Evolutionary conservation across 2,113 vertebrate species (phyloP).

Genomic region (Coptodon bakossiorum): DNA sequence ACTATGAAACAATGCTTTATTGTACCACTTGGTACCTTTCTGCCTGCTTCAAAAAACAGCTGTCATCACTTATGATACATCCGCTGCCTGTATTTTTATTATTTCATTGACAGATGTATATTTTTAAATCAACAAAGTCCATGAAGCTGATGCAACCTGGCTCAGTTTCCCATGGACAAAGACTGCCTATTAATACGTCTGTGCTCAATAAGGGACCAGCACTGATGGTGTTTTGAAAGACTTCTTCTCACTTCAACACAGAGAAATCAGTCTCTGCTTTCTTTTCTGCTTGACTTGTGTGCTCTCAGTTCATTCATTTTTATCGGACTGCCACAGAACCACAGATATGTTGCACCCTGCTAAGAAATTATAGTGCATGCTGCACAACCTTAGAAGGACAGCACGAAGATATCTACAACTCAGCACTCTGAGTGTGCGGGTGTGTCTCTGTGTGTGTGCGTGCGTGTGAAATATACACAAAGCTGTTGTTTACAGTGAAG

Average conservation of each 20-base stretch:
- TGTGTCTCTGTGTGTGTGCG: background rate
- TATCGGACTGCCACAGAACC: background rate
- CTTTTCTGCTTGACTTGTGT: background rate
- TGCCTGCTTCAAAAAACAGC: background rate
- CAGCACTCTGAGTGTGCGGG: background rate
- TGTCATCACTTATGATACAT: background rate
- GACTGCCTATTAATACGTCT: background rate
- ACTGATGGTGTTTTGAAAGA: background rate
- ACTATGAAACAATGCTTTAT: background rate
- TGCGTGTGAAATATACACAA: background rate
- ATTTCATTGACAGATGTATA: background rate
- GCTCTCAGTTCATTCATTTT: background rate
- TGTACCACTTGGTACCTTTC: background rate
- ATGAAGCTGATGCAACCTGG: background rate
- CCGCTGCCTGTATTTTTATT: background rate
- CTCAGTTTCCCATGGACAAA: background rate
- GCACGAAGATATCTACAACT: background rate
- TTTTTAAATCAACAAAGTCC: background rate
- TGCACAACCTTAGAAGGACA: background rate
- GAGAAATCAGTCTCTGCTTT: background rate
- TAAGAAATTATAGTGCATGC: constrained; percentile 29
- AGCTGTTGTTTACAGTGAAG: constrained; percentile 28
- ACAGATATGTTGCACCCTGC: constrained; percentile 13
- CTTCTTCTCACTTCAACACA: background rate
- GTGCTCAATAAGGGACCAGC: background rate